Conservation (phyloP, 1,140 invertebrate species). For the Fopius arisanus region DNA sequence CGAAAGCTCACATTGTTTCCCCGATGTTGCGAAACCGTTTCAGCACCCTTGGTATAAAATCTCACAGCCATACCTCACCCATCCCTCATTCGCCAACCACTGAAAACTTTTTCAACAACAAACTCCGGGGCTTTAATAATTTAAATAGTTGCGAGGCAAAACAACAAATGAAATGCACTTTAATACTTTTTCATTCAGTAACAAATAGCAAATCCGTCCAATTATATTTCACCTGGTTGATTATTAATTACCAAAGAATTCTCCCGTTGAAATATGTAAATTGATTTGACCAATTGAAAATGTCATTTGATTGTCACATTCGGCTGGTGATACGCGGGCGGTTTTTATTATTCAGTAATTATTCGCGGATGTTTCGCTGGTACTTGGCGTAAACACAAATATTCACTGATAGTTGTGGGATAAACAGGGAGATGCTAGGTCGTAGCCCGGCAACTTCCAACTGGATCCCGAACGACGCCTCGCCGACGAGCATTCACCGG, state of each 20-base stretch:
- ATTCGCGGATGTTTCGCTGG: too few species aligned
- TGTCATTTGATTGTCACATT: too few species aligned
- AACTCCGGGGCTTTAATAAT: background rate
- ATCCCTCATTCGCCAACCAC: background rate
- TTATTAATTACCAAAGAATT: too few species aligned
- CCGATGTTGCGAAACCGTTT: constrained; percentile 45
- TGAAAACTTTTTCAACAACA: background rate
- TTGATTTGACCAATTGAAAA: too few species aligned
- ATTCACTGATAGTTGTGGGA: background rate
- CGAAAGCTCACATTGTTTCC: constrained; percentile 54
- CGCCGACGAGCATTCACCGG: constrained; percentile 41
- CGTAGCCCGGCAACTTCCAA: constrained; percentile 54
- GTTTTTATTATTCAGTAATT: too few species aligned
- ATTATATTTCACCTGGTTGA: too few species aligned
- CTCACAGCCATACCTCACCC: constrained; percentile 14
- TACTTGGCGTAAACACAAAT: background rate
- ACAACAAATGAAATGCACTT: too few species aligned
- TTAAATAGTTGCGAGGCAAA: background rate
- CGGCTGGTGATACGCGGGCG: too few species aligned
- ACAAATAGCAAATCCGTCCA: too few species aligned
- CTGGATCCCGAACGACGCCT: constrained; percentile 48
- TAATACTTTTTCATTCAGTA: too few species aligned
- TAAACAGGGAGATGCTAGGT: constrained; percentile 37
- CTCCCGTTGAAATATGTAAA: background rate
- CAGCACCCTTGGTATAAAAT: constrained; percentile 25